Base-by-base conservation (phyloP, 1,140 invertebrate genomes). In the Drosophila nigromelanica region DNA sequence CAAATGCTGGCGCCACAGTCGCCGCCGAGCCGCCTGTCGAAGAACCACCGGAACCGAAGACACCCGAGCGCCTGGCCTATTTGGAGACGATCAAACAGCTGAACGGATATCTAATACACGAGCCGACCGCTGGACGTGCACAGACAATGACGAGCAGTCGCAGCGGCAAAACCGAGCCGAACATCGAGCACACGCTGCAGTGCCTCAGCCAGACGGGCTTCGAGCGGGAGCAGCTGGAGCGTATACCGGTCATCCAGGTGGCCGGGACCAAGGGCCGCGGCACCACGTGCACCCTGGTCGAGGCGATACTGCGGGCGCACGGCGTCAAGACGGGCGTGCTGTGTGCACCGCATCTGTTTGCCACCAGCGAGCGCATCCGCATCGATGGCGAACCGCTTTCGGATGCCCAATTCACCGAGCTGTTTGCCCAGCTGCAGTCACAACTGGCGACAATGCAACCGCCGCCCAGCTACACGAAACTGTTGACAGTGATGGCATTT, bases 381-480 rank as follows among this genome's bases (percentile, higher is more conserved):
- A 95, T 99, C n/a, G 95, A 98, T 93, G 98, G 98, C 0, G 76
- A 93, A 40, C 95, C 97, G 0, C 93, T 99, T 33, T 92, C 93
- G 3, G 94, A 96, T 77, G 92, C 94, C 0, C 83, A 94, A 63
- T 99, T 99, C 92, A 93, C 95, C 0, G 70, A 94, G 5, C 94
- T 97, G 86, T 99, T 99, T 91, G 97, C 96, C 94, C 91, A 95
- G 60, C 94, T 98, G 15, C 98, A 97, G 78, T 97, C 8, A 62
- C 93, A 12, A 60, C 89, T 30, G 78, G 33, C 12, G 68, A 95
- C 76, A 92, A 27, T 77, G 54, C 90, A 92, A 5, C 96, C 97
- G 67, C 96, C 98, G 95, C 98, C 99, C 0, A 93, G 95, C 4
- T 99, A 99, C 92, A 99, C 99, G 92, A 95, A 96, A 58, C 98